Evolutionary conservation across 2,113 vertebrate genomes (phyloP), one percentile per base, ranked within the genome.

Genomic region (Phyllopteryx taeniolatus): DNA sequence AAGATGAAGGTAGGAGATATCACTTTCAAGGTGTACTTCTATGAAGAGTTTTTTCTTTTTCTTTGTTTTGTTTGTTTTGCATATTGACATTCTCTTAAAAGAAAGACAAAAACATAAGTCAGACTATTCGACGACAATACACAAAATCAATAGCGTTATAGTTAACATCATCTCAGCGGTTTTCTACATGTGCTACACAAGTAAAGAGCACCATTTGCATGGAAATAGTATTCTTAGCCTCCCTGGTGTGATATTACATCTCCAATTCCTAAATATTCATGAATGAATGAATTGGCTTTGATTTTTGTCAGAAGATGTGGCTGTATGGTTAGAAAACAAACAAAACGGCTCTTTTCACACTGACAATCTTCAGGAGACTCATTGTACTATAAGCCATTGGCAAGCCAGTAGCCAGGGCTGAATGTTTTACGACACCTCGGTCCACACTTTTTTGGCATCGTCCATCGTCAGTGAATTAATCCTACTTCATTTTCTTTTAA

Each of bases 141-240:
- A 61, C 66, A 4, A 65, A 27, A 20, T 20, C 19, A n/a, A 63
- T 8, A 14, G 9, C 19, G 14, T 53, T 57, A 47, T 20, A 54
- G 4, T 4, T 35, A 17, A 56, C 47, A 39, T 70, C 6, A 64
- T 27, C 35, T 64, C 19, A 53, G 35, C 56, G 22, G 27, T 54
- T 57, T 73, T 73, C 54, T 42, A 63, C 63, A 72, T 47, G 53
- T 42, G 60, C 79, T 47, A 71, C 63, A 65, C 66, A 77, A 83
- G 72, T 19, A 84, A 85, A 83, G 75, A 9, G 22, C 53, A 56
- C 54, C 47, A 86, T 85, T 80, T 84, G 72, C 22, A 83, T 76
- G 62, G 71, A 83, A 85, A 84, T 87, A 0, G 70, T 74, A 78
- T 77, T 72, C 73, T 66, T 81, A 81, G 60, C 70, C 77, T 77